Conservation (phyloP, 2,113 vertebrate species). For the Pomatorhinus ruficollis region DNA sequence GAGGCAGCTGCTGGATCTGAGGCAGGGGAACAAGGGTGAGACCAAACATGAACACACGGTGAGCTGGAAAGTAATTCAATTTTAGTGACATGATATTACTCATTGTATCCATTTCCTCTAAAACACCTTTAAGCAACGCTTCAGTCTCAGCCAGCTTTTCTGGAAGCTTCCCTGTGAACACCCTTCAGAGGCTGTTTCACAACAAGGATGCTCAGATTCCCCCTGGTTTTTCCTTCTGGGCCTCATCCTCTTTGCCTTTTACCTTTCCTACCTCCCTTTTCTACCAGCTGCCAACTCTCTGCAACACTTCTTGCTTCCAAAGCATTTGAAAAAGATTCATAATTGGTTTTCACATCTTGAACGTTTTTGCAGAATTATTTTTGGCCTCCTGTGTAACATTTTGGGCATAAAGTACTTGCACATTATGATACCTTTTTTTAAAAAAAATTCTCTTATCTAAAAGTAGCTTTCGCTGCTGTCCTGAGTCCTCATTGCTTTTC, state of each 20-base stretch:
- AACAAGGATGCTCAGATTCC: neutral
- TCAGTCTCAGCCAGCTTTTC: neutral
- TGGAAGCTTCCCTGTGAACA: neutral
- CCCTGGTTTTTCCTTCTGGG: neutral
- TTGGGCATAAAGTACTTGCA: neutral
- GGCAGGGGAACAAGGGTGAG: neutral
- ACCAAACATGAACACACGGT: accelerated
- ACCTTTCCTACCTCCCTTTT: neutral
- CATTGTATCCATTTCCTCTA: neutral
- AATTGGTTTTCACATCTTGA: neutral
- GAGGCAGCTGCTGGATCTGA: no score
- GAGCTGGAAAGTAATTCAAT: neutral
- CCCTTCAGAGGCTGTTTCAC: neutral
- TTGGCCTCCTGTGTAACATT: neutral
- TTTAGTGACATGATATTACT: neutral
- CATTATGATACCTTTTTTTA: neutral
- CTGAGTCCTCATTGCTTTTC: neutral
- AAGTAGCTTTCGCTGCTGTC: neutral
- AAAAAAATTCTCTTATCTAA: neutral
- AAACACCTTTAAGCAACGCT: neutral
- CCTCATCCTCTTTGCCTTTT: neutral
- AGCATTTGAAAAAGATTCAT: neutral
- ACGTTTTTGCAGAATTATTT: neutral
- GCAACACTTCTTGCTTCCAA: neutral
- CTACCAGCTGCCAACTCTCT: neutral